Conservation (phyloP, 2,888 invertebrate species). For the Dynastes tityus region DNA sequence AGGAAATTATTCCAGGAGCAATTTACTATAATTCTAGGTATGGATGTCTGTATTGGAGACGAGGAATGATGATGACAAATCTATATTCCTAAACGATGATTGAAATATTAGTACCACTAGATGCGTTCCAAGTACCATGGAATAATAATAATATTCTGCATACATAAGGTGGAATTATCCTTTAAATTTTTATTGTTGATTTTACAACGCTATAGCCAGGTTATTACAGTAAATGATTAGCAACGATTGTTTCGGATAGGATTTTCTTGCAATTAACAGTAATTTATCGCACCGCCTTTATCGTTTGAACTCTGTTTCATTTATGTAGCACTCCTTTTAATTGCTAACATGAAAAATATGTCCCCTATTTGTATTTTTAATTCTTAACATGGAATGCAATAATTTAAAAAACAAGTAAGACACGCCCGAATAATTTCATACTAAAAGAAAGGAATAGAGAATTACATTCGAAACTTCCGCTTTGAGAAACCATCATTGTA, state of each 20-base stretch:
- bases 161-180: too few species aligned
- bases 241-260: too few species aligned
- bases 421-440: constrained; percentile 1
- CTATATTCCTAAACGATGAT: background rate
- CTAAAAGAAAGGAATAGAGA: background rate
- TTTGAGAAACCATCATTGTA: too few species aligned
- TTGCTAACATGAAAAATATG: constrained; percentile 3
- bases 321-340: constrained; percentile 2
- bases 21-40: constrained; percentile 2
- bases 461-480: too few species aligned
- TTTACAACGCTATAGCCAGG: too few species aligned
- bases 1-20: constrained; percentile 27
- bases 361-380: constrained; percentile 1
- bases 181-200: too few species aligned
- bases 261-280: background rate
- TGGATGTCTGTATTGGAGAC: background rate
- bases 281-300: background rate
- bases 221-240: too few species aligned
- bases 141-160: too few species aligned
- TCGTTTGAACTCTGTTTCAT: too few species aligned
- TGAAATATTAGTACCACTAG: too few species aligned
- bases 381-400: background rate
- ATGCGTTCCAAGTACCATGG: too few species aligned
- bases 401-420: background rate
- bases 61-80: background rate